phyloP scores from a whole-genome alignment of 2,888 invertebrate genomes.

The Melanophora roralis region DNA sequence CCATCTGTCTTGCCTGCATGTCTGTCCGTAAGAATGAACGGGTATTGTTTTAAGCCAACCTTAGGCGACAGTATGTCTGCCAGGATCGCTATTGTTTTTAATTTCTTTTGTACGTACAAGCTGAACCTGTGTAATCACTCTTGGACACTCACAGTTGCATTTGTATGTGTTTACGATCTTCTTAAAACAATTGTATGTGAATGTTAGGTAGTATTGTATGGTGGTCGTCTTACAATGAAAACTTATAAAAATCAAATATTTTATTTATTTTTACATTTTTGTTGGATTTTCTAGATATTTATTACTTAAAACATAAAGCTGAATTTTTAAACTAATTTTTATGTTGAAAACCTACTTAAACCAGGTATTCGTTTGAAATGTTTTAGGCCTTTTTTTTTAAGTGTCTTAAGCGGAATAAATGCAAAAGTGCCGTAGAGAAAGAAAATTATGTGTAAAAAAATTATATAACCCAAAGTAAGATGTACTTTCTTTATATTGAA shows the following conservation, averaged over 20 bases:
- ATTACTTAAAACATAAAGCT: too few relatives aligned
- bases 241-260: not conserved
- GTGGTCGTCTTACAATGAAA: not conserved
- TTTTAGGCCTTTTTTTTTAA: too few relatives aligned
- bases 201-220: too few relatives aligned
- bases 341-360: too few relatives aligned
- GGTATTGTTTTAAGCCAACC: conserved; percentile 34
- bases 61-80: conserved; percentile 64
- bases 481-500: too few relatives aligned
- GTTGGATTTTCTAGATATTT: conserved; percentile 2
- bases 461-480: too few relatives aligned
- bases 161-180: not conserved
- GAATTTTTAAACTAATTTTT: too few relatives aligned
- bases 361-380: too few relatives aligned
- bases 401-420: too few relatives aligned
- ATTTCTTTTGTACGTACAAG: not conserved
- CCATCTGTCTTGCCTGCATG: not conserved
- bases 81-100: conserved; percentile 40
- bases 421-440: too few relatives aligned
- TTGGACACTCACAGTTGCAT: not conserved
- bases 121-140: conserved; percentile 7
- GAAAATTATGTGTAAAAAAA: too few relatives aligned
- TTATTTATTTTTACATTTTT: not conserved
- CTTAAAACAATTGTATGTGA: not conserved
- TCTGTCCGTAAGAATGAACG: not conserved